These are phyloP conservation scores for Hyaena hyaena DNA, from an alignment of 2,113 vertebrate genomes.

Conservation along the genomic window DNA sequence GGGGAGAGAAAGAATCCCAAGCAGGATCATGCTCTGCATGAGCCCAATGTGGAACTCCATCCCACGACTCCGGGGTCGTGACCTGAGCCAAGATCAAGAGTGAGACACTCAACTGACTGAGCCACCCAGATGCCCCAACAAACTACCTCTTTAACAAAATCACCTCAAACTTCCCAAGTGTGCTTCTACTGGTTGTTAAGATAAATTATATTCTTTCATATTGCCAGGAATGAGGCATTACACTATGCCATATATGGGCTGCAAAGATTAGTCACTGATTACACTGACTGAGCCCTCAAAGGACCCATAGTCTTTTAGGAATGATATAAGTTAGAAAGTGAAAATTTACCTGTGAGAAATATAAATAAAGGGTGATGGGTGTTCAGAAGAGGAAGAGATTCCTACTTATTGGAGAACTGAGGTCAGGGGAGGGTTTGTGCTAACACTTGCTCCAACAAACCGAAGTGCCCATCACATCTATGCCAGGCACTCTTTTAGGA, in stretches of 20 bases:
- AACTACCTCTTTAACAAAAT: neutral
- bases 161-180: neutral
- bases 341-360: neutral
- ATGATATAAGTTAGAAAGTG: neutral
- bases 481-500: neutral
- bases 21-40: too few species aligned
- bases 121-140: neutral
- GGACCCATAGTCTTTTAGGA: neutral
- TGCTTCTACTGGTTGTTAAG: neutral
- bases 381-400: neutral
- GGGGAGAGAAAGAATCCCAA: too few species aligned
- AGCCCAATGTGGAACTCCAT: too few species aligned
- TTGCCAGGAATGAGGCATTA: neutral
- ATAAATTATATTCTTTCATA: conserved; percentile 13
- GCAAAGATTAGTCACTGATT: neutral
- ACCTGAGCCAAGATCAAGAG: too few species aligned
- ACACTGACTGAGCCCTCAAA: neutral
- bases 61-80: too few species aligned
- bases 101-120: too few species aligned
- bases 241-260: neutral
- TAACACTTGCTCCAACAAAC: neutral
- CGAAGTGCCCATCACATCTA: neutral
- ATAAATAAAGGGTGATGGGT: neutral
- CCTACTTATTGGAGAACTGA: neutral
- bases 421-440: neutral